phyloP scores from a whole-genome alignment of 2,888 invertebrate genomes.

The Halocaridina rubra region DNA sequence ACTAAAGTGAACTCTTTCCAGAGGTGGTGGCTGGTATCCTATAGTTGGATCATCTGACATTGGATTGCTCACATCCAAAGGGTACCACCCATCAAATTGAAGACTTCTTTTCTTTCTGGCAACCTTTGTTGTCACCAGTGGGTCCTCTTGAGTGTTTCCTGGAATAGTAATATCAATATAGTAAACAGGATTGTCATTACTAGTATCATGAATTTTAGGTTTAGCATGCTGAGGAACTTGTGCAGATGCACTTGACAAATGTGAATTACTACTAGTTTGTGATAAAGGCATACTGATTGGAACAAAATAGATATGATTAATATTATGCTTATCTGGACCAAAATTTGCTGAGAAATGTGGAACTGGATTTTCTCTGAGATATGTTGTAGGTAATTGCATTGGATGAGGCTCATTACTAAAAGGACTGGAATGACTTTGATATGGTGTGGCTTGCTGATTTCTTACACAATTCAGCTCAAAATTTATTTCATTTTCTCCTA shows the following conservation, averaged over 20 bases:
- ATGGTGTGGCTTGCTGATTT: neutral
- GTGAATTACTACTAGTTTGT: neutral
- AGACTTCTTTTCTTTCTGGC: constrained; percentile 29
- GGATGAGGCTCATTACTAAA: neutral
- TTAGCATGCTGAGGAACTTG: neutral
- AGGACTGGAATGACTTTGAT: neutral
- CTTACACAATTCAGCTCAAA: neutral
- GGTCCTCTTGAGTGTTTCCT: constrained; percentile 37
- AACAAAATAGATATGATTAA: constrained; percentile 29
- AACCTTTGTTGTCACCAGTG: constrained; percentile 18
- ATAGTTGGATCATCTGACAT: constrained; percentile 57
- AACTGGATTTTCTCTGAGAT: neutral
- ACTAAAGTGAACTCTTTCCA: constrained; percentile 59
- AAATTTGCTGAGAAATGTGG: neutral
- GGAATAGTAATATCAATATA: constrained; percentile 64
- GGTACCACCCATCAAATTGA: constrained; percentile 61
- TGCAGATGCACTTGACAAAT: neutral
- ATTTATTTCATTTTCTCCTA: neutral
- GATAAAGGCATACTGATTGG: constrained; percentile 5
- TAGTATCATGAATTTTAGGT: neutral
- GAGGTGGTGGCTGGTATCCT: constrained; percentile 54
- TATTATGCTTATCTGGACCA: neutral
- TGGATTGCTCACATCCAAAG: constrained; percentile 55
- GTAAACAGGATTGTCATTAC: no score
- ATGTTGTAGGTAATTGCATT: neutral